Percentiles rank a stretch among this genome's conserved stretches.
These are phyloP conservation scores for Larimichthys crocea DNA, from an alignment of 2,113 vertebrate species.

Conservation along the genomic window DNA sequence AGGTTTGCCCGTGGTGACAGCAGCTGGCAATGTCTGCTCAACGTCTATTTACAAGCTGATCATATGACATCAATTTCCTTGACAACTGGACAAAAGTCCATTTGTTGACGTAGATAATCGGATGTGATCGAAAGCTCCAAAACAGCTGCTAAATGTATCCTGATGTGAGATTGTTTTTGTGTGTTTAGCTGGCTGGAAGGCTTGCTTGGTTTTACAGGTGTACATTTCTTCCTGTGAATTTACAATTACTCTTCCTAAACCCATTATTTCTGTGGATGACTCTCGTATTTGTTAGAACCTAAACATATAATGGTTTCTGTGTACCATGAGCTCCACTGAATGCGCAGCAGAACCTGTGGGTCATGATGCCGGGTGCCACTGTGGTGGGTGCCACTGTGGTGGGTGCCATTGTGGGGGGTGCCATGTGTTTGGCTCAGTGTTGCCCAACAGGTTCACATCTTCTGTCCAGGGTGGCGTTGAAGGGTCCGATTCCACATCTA, in stretches of 20 bases:
- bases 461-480: fast-evolving
- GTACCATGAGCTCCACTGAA: conserved; percentile 25
- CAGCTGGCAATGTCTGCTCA: background rate
- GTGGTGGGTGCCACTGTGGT: too few relatives aligned
- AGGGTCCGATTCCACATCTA: fast-evolving
- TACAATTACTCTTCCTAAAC: background rate
- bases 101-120: background rate
- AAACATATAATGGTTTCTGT: background rate
- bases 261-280: too few relatives aligned
- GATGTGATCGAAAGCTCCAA: background rate
- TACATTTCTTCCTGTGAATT: too few relatives aligned
- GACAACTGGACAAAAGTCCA: background rate
- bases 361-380: too few relatives aligned
- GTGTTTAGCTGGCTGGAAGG: too few relatives aligned
- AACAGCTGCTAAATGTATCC: background rate
- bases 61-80: background rate
- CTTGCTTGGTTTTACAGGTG: too few relatives aligned
- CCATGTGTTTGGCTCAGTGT: too few relatives aligned
- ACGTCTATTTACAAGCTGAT: background rate
- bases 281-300: too few relatives aligned
- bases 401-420: too few relatives aligned
- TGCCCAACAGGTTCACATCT: too few relatives aligned
- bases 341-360: background rate
- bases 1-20: background rate
- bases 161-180: too few relatives aligned